Evolutionary conservation across 1,140 invertebrate species (phyloP).

Genomic region (Drosophila tristis): DNA sequence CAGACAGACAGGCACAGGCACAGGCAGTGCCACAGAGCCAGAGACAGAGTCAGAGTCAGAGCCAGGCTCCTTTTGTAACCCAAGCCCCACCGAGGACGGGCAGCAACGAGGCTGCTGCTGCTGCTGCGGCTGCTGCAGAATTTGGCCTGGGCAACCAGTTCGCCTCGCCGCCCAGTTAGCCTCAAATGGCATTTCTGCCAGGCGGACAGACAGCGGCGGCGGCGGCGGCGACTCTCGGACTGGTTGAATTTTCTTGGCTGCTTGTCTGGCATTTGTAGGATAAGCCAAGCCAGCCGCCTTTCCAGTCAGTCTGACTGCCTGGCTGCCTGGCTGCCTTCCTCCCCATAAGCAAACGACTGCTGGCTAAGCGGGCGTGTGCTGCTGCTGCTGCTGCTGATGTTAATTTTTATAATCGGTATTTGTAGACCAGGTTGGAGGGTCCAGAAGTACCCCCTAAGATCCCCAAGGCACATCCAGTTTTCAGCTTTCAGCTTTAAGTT

Average conservation of each 20-base stretch:
- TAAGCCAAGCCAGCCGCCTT: constrained; percentile 32
- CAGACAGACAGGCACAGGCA: constrained; percentile 10
- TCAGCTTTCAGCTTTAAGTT: too few species aligned
- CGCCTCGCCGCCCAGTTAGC: constrained; percentile 51
- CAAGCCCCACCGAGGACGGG: constrained; percentile 44
- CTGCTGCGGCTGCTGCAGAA: constrained; percentile 20
- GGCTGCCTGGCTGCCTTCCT: too few species aligned
- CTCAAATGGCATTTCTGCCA: constrained; percentile 69
- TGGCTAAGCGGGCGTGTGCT: too few species aligned
- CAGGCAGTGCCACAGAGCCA: constrained; percentile 14
- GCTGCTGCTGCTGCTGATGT: too few species aligned
- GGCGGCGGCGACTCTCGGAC: constrained; percentile 50
- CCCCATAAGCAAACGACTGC: too few species aligned
- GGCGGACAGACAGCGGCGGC: constrained; percentile 22
- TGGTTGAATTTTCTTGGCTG: constrained; percentile 54
- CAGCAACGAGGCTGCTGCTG: too few species aligned
- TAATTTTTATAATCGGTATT: too few species aligned
- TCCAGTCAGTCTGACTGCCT: too few species aligned
- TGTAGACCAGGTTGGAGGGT: too few species aligned
- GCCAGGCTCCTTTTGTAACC: constrained; percentile 71
- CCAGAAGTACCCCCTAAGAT: too few species aligned
- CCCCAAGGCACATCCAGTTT: too few species aligned
- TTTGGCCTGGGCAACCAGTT: constrained; percentile 39
- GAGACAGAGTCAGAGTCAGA: neutral
- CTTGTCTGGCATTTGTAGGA: constrained; percentile 67